phyloP scores from a whole-genome alignment of 2,888 invertebrate species.

The Rutpela maculata region DNA sequence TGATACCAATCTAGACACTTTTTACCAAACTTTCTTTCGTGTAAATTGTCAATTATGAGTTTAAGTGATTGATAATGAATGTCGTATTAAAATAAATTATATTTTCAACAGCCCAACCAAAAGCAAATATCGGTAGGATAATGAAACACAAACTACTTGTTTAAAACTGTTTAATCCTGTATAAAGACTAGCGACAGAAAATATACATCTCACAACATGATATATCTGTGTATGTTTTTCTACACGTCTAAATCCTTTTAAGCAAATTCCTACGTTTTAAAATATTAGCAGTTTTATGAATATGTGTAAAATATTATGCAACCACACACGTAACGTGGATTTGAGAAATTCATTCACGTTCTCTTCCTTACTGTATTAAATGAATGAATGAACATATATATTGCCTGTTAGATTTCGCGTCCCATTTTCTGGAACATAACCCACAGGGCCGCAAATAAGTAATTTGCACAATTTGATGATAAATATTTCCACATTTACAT shows the following conservation, averaged over 20 bases:
- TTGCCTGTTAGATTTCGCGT: not conserved
- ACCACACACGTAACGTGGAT: not conserved
- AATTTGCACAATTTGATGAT: not conserved
- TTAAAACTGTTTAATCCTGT: not conserved
- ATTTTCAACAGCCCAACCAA: no score
- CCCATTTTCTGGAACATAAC: conserved; percentile 5
- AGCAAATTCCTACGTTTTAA: not conserved
- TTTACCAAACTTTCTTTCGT: no score
- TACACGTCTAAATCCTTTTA: conserved; percentile 18
- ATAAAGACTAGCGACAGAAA: not conserved
- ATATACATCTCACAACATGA: not conserved
- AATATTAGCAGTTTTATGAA: conserved; percentile 9
- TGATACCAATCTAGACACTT: no score
- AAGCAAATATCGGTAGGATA: no score
- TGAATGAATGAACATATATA: conserved; percentile 12
- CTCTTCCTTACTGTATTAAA: conserved; percentile 10
- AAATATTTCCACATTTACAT: not conserved
- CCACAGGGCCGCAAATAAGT: not conserved
- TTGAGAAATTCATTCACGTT: not conserved
- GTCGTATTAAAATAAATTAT: no score
- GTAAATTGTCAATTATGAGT: no score
- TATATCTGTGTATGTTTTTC: not conserved
- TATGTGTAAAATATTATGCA: conserved; percentile 13
- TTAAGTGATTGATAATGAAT: no score
- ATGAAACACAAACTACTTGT: no score